Evolutionary conservation across 2,113 vertebrate genomes (phyloP).

Genomic region (Sphaerodactylus townsendi): DNA sequence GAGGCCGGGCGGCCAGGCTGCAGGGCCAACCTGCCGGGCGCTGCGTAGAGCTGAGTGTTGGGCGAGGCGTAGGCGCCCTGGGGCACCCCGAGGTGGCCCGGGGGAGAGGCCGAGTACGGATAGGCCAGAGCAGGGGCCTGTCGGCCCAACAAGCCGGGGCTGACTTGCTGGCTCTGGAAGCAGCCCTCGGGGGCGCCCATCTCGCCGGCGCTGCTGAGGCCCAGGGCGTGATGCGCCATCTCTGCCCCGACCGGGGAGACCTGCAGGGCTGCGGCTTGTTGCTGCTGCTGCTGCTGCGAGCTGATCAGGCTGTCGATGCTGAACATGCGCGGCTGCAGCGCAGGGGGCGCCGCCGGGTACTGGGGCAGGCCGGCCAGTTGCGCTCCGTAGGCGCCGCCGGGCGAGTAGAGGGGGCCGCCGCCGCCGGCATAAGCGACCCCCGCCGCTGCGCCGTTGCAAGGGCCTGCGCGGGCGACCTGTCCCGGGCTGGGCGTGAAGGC

Average conservation of each 20-base stretch:
- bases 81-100: conserved; percentile 72
- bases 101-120: conserved; percentile 81
- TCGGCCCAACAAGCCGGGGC: conserved; percentile 56
- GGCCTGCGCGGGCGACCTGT: conserved; percentile 21
- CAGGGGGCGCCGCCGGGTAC: conserved; percentile 45
- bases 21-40: conserved; percentile 77
- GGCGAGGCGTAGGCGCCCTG: conserved; percentile 80
- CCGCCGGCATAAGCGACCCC: conserved; percentile 24
- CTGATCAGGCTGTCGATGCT: conserved; percentile 93
- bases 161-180: conserved; percentile 79
- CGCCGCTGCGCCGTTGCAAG: conserved; percentile 49
- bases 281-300: conserved; percentile 75
- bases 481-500: conserved; percentile 82
- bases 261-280: conserved; percentile 65
- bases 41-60: conserved; percentile 84
- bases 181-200: conserved; percentile 74
- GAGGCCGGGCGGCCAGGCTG: conserved; percentile 62
- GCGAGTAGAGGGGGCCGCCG: conserved; percentile 8
- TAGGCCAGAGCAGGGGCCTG: conserved; percentile 62
- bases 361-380: conserved; percentile 54
- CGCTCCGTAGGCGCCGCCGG: conserved; percentile 41
- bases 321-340: conserved; percentile 84
- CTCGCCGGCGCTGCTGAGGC: conserved; percentile 75
- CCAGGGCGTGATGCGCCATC: conserved; percentile 72
- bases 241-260: conserved; percentile 68